Base-by-base conservation (phyloP, 2,888 invertebrate species). In the Pemphredon lugubris region DNA sequence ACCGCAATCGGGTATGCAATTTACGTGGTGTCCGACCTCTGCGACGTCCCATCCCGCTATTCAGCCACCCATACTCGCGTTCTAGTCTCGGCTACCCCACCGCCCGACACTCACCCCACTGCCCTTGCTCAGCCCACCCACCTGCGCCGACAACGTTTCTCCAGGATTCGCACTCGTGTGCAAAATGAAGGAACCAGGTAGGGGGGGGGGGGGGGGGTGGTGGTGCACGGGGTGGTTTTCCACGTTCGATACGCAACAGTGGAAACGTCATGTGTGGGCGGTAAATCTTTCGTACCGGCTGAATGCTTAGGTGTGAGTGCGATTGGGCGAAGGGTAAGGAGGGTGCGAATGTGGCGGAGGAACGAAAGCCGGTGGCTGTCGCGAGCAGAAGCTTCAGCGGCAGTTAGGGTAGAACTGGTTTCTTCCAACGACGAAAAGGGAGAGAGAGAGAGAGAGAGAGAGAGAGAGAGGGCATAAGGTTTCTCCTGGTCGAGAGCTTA, bases 1-100 rank as follows among this genome's bases (percentile, higher is more conserved):
- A 86, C 86, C 86, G 81, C 85, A 86, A 84, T 86, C 80, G 84
- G 81, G 84, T 85, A 84, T 84, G 86, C 84, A 87, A 86, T 86
- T 86, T 86, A 86, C 84, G 84, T 84, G 84, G 83, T 84, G 83
- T 86, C 82, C 81, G 82, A 83, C 79, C 84, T 79, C 81, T 79
- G 69, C 79, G 81, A 80, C 71, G 48, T 61, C 37, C 64, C 66
- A 45, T 59, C 66, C 72, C 53, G 21, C 39, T 48, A 70, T 50
- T 26, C 60, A 40, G 39, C n/a, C 42, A 21, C 34, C 45, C 60
- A 47, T 45, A 54, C 72, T 66, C 73, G 44, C 60, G 39, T 54
- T 40, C 47, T 44, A 6, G 26, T 55, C 51, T 55, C 58, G 16
- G 45, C 44, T 54, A 39, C 13, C 34, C 50, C 21, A 13, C 40